phyloP scores from a whole-genome alignment of 2,113 vertebrate genomes.

The Grallaria varia region DNA sequence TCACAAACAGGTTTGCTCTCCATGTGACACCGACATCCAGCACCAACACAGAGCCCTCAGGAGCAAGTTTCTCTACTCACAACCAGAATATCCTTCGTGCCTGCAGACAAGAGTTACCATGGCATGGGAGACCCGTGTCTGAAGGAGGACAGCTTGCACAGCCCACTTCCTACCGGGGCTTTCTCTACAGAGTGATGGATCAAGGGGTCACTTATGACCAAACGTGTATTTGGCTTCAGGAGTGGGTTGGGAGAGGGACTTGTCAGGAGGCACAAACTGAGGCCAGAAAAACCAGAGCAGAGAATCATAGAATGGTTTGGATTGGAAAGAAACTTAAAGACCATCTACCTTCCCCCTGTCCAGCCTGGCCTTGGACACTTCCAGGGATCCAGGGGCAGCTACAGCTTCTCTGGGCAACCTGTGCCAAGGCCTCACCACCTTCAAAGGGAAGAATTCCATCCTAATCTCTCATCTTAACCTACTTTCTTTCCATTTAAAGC shows the following conservation, averaged over 20 bases:
- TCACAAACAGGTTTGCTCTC: background rate
- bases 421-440: fast-evolving
- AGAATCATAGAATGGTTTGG: background rate
- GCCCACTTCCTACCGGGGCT: background rate
- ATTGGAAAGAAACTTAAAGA: background rate
- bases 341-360: background rate
- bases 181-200: background rate
- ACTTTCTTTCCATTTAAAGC: background rate
- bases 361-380: background rate
- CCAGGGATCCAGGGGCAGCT: background rate
- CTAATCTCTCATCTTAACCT: background rate
- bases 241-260: background rate
- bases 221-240: background rate
- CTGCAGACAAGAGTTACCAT: fast-evolving
- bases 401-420: background rate
- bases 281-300: background rate
- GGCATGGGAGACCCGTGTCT: background rate
- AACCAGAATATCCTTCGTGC: background rate
- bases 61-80: background rate
- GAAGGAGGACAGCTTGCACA: background rate
- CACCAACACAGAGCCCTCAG: background rate
- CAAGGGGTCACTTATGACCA: background rate
- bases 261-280: background rate
- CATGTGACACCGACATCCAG: background rate
- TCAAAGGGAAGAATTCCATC: background rate